Conservation (phyloP, 2,797 vertebrate genomes). For the Scyliorhinus canicula region DNA sequence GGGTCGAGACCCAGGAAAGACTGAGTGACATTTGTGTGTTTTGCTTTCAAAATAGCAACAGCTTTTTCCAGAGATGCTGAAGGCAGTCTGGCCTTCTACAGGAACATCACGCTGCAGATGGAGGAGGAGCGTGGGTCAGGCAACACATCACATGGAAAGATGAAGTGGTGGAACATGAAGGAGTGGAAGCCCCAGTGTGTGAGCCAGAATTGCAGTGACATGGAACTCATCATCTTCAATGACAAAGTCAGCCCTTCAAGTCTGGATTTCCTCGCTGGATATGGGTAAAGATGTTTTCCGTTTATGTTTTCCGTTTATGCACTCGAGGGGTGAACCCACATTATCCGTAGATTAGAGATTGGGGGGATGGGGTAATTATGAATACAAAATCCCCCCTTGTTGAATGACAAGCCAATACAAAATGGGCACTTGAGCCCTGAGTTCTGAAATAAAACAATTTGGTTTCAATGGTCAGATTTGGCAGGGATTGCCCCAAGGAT, state of each 20-base stretch:
- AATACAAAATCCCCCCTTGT: background rate
- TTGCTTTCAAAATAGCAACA: background rate
- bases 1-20: background rate
- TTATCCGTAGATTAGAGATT: too few relatives aligned
- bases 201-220: slow-evolving; percentile 47
- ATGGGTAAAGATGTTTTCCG: slow-evolving; percentile 55
- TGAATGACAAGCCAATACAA: background rate
- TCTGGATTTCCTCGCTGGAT: slow-evolving; percentile 69
- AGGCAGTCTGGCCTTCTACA: slow-evolving; percentile 59
- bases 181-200: slow-evolving; percentile 55
- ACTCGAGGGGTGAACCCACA: background rate
- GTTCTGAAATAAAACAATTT: background rate
- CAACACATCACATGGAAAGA: slow-evolving; percentile 4
- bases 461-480: background rate
- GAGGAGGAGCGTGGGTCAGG: slow-evolving; percentile 47
- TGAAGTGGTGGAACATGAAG: slow-evolving; percentile 68
- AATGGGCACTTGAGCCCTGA: too few relatives aligned
- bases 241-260: slow-evolving; percentile 77
- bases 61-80: slow-evolving; percentile 45
- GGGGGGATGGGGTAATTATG: too few relatives aligned
- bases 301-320: background rate
- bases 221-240: slow-evolving; percentile 62
- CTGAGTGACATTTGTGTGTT: background rate
- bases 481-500: too few relatives aligned
- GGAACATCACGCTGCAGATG: slow-evolving; percentile 61